Percentiles rank a stretch among this genome's conserved stretches.
Conservation (phyloP, 2,113 vertebrate genomes). For the Xerus inauris region DNA sequence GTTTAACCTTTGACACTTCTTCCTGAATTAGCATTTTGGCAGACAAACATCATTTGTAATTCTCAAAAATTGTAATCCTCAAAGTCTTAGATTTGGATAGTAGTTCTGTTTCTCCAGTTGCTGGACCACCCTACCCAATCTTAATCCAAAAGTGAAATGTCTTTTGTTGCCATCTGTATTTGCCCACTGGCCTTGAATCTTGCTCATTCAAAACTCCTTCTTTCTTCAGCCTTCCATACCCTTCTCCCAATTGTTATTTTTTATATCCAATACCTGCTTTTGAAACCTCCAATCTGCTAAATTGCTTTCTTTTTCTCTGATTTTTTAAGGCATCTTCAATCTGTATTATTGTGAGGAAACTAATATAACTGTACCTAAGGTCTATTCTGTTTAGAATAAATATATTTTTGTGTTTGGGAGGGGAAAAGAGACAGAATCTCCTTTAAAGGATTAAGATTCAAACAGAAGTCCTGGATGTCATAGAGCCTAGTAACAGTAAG, state of each 20-base stretch:
- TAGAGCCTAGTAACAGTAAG: not conserved
- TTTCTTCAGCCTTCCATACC: not conserved
- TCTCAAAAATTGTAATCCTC: not conserved
- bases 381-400: not conserved
- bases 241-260: not conserved
- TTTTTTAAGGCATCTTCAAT: not conserved
- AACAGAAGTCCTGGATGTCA: not conserved
- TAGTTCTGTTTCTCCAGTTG: not conserved
- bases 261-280: not conserved
- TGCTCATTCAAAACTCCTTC: not conserved
- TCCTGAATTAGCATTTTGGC: not conserved
- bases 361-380: not conserved
- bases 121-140: not conserved
- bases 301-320: not conserved
- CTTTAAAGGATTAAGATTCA: not conserved
- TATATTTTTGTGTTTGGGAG: not conserved
- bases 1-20: not conserved
- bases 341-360: not conserved
- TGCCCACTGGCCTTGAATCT: not conserved
- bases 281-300: not conserved
- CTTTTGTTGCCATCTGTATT: fast-evolving
- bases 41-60: not conserved
- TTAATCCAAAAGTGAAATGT: not conserved
- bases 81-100: not conserved
- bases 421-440: not conserved